A percentile compares a stretch with the other conserved stretches of the same genome.
These are phyloP conservation scores for Urocyon cinereoargenteus DNA, from an alignment of 2,797 vertebrate genomes.

Conservation along the genomic window DNA sequence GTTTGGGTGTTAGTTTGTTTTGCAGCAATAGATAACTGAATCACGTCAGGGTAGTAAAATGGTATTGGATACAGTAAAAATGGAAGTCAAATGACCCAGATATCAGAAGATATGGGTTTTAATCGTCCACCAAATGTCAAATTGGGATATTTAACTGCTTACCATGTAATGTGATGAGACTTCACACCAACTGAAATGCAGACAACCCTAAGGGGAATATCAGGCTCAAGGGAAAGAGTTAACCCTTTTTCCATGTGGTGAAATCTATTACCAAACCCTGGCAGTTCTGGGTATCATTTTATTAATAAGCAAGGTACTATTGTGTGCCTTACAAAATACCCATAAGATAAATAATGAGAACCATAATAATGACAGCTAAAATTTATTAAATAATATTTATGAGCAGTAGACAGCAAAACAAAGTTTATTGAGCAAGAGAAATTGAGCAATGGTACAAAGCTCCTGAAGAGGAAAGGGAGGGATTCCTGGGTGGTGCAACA, in stretches of 20 bases:
- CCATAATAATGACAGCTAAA: neutral
- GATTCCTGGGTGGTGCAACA: too few relatives aligned
- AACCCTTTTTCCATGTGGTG: neutral
- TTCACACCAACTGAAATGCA: neutral
- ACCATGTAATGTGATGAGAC: neutral
- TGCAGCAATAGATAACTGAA: neutral
- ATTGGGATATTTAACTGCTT: neutral
- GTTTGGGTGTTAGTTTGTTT: neutral
- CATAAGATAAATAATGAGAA: neutral
- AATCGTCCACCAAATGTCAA: neutral
- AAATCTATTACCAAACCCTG: neutral
- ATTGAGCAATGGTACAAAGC: neutral
- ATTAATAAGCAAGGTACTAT: neutral
- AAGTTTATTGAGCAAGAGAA: neutral
- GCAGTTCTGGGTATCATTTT: neutral
- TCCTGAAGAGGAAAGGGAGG: neutral
- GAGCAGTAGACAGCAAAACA: neutral
- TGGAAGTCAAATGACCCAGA: neutral
- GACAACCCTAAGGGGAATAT: neutral
- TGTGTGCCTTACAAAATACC: neutral
- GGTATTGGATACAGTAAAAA: neutral
- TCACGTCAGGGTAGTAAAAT: neutral
- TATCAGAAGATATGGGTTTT: neutral
- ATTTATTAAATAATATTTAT: slow-evolving; percentile 4
- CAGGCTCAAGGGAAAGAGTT: neutral